Conservation (phyloP, 2,888 invertebrate species). For the Beris morrisii region DNA sequence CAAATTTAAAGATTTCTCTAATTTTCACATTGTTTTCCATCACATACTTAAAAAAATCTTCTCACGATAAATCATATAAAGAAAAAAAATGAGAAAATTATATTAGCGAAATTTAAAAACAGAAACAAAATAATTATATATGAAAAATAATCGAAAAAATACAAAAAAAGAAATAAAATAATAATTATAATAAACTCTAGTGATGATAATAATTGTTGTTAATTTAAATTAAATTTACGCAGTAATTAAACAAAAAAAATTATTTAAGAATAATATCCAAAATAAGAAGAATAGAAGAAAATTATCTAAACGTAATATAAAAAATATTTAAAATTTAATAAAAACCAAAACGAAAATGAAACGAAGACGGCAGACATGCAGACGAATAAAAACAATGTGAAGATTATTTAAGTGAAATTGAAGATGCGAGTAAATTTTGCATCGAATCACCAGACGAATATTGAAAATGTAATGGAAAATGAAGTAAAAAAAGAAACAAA, state of each 20-base stretch:
- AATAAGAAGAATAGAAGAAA: neutral
- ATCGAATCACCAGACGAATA: too few relatives aligned
- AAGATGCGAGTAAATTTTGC: too few relatives aligned
- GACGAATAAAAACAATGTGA: too few relatives aligned
- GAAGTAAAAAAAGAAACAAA: too few relatives aligned
- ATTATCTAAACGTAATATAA: too few relatives aligned
- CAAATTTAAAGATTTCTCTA: too few relatives aligned
- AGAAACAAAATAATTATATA: constrained; percentile 21
- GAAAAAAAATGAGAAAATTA: constrained; percentile 13
- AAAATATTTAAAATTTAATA: too few relatives aligned
- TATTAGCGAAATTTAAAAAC: constrained; percentile 26
- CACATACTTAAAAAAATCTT: constrained; percentile 5
- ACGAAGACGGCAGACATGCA: too few relatives aligned
- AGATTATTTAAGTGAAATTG: too few relatives aligned
- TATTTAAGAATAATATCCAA: constrained; percentile 16
- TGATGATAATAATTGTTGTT: constrained; percentile 35
- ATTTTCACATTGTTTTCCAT: too few relatives aligned
- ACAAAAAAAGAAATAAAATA: constrained; percentile 3
- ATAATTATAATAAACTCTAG: constrained; percentile 7
- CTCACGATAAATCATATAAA: constrained; percentile 15
- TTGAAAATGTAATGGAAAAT: too few relatives aligned
- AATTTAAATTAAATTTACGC: constrained; percentile 36
- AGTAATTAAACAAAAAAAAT: constrained; percentile 11
- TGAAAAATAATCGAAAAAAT: constrained; percentile 15
- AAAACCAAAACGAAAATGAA: too few relatives aligned